Evolutionary conservation across 1,140 invertebrate species (phyloP), one percentile per base, ranked within the genome.

Genomic region (Drosophila sp.): DNA sequence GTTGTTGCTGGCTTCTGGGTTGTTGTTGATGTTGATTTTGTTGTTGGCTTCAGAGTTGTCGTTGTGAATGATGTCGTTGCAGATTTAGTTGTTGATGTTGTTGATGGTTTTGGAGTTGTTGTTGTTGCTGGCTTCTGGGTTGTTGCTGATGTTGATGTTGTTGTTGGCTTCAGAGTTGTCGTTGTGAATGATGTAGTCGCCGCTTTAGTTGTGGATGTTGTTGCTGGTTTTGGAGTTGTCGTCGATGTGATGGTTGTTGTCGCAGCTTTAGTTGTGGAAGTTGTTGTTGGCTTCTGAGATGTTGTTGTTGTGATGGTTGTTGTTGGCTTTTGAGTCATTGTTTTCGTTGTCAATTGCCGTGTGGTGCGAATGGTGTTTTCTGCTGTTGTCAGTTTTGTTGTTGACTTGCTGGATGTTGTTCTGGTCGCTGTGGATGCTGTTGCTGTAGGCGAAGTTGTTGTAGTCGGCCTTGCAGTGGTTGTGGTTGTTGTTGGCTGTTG

Each of bases 391-490:
- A 16, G 32, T 29, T 46, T 29, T 5, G 45, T 16, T n/a, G 18
- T 45, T 40, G 16, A 92, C 70, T 93, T 16, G 7, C 21, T 50
- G 34, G 48, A 11, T 40, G 43, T 21, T 27, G 48, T 9, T 2
- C 36, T 41, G 14, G 54, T 63, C 16, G 59, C 29, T 13, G 34
- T 18, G 25, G 45, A 27, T 29, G 40, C 6, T 16, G 21, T 7
- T n/a, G 58, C 13, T n/a, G 14, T 40, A 11, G 34, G 0, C 8
- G 46, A 13, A 4, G 36, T 40, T 3, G 50, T 34, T 0, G 21
- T 2, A n/a, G n/a, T n/a, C n/a, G 21, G 21, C 21, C n/a, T n/a
- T 21, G 21, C 21, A 2, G 4, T 21, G 1, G 53, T 58, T 58
- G 38, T 58, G 25, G n/a, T 4, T 43, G 62, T 41, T 25, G 16